These are phyloP conservation scores for Litoditis marina DNA, from an alignment of 2,888 invertebrate species.

Conservation along the genomic window DNA sequence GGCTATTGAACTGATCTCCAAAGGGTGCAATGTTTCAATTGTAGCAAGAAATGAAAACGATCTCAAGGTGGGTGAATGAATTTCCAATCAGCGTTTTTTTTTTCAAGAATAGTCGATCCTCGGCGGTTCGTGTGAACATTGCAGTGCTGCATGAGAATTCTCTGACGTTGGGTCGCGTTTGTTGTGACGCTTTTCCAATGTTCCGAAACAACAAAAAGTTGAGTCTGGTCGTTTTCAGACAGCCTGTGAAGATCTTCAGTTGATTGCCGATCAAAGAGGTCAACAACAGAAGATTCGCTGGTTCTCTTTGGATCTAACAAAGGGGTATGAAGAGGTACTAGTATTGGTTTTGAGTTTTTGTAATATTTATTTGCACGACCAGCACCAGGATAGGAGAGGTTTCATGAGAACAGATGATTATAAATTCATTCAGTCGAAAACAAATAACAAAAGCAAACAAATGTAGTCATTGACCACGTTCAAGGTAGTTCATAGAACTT, in stretches of 20 bases:
- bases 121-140: no score
- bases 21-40: slow-evolving; percentile 85
- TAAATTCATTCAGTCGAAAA: no score
- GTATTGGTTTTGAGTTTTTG: not conserved
- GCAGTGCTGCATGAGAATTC: no score
- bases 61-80: slow-evolving; percentile 52
- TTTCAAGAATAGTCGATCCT: no score
- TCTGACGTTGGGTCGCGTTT: no score
- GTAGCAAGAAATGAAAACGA: slow-evolving; percentile 78
- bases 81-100: not conserved
- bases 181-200: not conserved
- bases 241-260: slow-evolving; percentile 38
- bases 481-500: no score
- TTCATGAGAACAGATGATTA: no score
- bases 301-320: slow-evolving; percentile 51
- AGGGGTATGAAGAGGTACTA: slow-evolving; percentile 42
- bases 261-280: slow-evolving; percentile 34
- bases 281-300: slow-evolving; percentile 48
- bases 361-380: no score
- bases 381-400: no score
- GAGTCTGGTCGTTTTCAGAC: no score
- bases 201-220: slow-evolving; percentile 4
- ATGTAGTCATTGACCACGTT: no score
- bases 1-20: slow-evolving; percentile 55
- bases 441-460: no score